Conservation (phyloP, 2,113 vertebrate species). For the Microcebus ravelobensis region DNA sequence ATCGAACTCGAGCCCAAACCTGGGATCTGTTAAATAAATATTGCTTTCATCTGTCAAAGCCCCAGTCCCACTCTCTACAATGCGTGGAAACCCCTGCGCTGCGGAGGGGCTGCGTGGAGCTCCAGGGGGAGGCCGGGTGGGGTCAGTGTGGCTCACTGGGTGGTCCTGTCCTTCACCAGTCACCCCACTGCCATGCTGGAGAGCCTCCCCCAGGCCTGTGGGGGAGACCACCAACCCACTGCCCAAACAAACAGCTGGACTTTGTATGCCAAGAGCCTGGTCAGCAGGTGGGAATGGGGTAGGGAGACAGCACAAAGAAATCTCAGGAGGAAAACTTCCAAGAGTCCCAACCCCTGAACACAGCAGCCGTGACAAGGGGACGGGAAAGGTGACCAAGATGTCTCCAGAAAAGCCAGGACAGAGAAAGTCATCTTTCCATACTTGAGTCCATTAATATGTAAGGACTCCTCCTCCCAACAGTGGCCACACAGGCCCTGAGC, state of each 20-base stretch:
- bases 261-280: not conserved
- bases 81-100: not conserved
- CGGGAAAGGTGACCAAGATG: accelerated
- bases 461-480: not conserved
- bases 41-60: not conserved
- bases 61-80: not conserved
- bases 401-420: not conserved
- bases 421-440: not conserved
- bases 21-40: not conserved
- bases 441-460: not conserved
- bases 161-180: not conserved
- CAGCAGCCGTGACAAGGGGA: accelerated
- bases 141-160: not conserved
- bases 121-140: accelerated
- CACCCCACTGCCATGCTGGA: too few species aligned
- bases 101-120: too few species aligned
- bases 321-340: accelerated
- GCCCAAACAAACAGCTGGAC: accelerated
- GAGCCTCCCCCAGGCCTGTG: too few species aligned
- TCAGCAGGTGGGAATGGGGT: accelerated
- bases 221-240: not conserved
- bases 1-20: not conserved
- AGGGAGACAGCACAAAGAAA: not conserved
- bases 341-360: not conserved
- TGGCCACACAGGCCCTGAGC: not conserved